phyloP scores from a whole-genome alignment of 2,888 invertebrate species.

The Pterostichus niger region DNA sequence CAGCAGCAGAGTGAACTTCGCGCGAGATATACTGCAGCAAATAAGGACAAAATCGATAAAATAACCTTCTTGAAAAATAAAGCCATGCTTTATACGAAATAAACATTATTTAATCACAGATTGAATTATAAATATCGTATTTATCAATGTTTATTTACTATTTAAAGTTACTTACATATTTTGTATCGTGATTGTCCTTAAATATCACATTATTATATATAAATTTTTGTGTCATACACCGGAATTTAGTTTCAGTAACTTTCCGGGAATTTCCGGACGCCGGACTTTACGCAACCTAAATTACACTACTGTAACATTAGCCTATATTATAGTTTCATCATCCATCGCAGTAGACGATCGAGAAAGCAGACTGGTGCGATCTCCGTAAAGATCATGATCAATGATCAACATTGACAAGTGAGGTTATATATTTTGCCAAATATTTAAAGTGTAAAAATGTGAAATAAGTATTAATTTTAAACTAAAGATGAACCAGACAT shows the following conservation, averaged over 20 bases:
- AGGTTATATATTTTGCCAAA: slow-evolving; percentile 18
- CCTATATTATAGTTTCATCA: neutral
- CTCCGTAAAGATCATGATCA: no score
- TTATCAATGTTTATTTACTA: neutral
- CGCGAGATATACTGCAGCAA: slow-evolving; percentile 12
- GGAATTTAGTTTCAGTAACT: slow-evolving; percentile 29
- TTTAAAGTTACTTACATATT: slow-evolving; percentile 23
- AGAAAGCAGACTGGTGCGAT: neutral
- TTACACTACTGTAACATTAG: slow-evolving; percentile 27
- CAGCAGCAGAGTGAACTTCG: neutral
- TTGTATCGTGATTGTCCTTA: slow-evolving; percentile 36
- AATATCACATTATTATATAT: slow-evolving; percentile 59
- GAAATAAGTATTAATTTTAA: slow-evolving; percentile 11
- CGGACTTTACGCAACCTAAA: slow-evolving; percentile 27
- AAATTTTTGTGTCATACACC: neutral
- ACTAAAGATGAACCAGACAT: slow-evolving; percentile 69
- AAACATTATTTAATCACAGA: neutral
- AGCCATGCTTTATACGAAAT: slow-evolving; percentile 23
- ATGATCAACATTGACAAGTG: neutral
- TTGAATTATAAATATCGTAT: neutral
- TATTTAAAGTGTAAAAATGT: slow-evolving; percentile 7
- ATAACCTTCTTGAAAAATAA: slow-evolving; percentile 27
- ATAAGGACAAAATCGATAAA: slow-evolving; percentile 47
- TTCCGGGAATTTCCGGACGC: neutral
- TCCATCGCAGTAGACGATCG: no score